Base-by-base conservation (phyloP, 2,797 vertebrate species). In the Percopsis omiscomaycus region DNA sequence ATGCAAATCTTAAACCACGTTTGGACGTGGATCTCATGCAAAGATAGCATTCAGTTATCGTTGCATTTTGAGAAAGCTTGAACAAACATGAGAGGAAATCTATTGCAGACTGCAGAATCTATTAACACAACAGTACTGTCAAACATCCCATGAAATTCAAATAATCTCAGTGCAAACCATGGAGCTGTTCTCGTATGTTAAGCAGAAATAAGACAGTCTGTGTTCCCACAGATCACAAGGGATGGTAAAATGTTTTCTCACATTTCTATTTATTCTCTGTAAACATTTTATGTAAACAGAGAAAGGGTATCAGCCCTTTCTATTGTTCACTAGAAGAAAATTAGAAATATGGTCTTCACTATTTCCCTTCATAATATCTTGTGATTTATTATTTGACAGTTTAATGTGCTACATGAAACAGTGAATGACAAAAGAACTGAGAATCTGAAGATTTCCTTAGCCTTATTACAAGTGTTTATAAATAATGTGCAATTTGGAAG, bases 81-180 rank as follows among this genome's bases (percentile, higher is more conserved):
- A 83, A 69, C 75, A 89, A 89, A 90, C 71, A 88, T 61, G 80
- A 88, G 79, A 83, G 70, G 59, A 80, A 77, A 78, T 78, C 68
- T 71, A 49, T 64, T 6, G 73, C 50, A 66, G 82, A 77, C 71
- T 79, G 55, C 53, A 28, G 63, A 85, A 85, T 87, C 72, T 77
- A 77, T 82, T 79, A 81, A 85, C 76, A 76, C 30, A 9, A 42
- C 79, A 72, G 32, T 37, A 86, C 87, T 85, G 85, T 87, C 87
- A 90, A 87, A 89, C 79, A 81, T 73, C 62, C 70, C 71, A 80
- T 85, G 81, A 84, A 90, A 89, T 88, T 90, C 82, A 86, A 90
- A 89, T 89, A 86, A 82, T 86, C 83, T 80, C 61, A 16, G 64
- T 64, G 84, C 73, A 85, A 84, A 84, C 67, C 10, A n/a, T 27